Base-by-base conservation (phyloP, 2,888 invertebrate species). In the Caradrina kadenii region DNA sequence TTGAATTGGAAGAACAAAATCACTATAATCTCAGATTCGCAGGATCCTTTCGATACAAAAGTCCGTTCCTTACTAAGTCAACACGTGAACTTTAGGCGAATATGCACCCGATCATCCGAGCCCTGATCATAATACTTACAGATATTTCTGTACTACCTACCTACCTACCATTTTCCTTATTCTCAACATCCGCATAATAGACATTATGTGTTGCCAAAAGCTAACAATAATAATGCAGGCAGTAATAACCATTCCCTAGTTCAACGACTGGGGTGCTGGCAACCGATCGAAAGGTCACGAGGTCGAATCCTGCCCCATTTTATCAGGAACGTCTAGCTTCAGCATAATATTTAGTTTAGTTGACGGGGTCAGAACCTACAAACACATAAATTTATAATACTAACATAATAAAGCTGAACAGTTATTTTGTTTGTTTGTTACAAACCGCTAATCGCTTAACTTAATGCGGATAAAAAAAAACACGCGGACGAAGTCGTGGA, bases 201-300 rank as follows among this genome's bases (percentile, higher is more conserved):
- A 60, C 31, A 69, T 56, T 76, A 54, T 11, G 17, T 11, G 50
- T n/a, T 35, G 58, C 69, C 73, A 53, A 69, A 48, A 42, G 61
- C 52, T 53, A 35, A 69, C 48, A 76, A 69, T 62, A 70, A 73
- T 77, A 77, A 58, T 63, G n/a, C 48, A 76, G 48, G 55, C 39
- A 60, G 56, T 53, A 78, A 78, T 63, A 77, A 63, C 42, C 60
- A 71, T 77, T 60, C 22, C 15, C 48, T 71, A 50, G 63, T 60
- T 63, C 63, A 78, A 71, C 45, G 22, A 77, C 59, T 59, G 58
- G 79, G 60, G 63, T 68, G 52, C 21, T 74, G 56, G 56, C 55
- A 42, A 49, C 45, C 54, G 56, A 63, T 69, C 60, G 75, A 76
- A 80, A 75, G 76, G 75, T 76, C 75, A 76, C 55, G 60, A 10